Conservation (phyloP, 2,888 invertebrate genomes). For the Pseudoips prasinana region DNA sequence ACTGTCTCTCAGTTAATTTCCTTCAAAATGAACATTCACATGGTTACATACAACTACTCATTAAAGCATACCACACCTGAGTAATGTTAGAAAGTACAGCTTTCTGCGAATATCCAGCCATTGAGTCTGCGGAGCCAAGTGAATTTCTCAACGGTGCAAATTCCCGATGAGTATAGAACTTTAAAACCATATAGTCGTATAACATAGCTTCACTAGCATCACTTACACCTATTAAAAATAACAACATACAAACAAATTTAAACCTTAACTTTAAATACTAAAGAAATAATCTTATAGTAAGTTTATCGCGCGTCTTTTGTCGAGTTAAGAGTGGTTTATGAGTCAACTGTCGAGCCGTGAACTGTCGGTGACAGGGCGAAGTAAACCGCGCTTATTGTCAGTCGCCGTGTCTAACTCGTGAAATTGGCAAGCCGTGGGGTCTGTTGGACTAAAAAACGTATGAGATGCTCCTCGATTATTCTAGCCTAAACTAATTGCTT, state of each 20-base stretch:
- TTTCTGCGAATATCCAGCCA: constrained; percentile 55
- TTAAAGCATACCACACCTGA: constrained; percentile 37
- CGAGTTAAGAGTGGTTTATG: constrained; percentile 60
- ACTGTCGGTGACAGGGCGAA: constrained; percentile 60
- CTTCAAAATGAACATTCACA: constrained; percentile 5
- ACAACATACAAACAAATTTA: constrained; percentile 30
- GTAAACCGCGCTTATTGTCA: constrained; percentile 73
- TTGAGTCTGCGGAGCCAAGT: constrained; percentile 51
- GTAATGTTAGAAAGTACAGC: constrained; percentile 58
- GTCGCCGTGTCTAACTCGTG: constrained; percentile 75
- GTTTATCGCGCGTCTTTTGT: constrained; percentile 37
- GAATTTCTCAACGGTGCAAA: constrained; percentile 54
- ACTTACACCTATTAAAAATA: constrained; percentile 25
- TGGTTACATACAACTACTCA: constrained; percentile 35
- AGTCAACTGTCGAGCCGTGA: constrained; percentile 60
- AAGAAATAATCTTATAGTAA: constrained; percentile 30
- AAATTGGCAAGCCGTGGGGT: constrained; percentile 72
- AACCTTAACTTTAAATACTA: constrained; percentile 33
- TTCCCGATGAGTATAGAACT: constrained; percentile 51
- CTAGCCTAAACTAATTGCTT: too few relatives aligned
- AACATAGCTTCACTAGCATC: constrained; percentile 42
- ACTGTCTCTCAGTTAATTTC: background rate
- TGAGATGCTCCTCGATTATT: constrained; percentile 23
- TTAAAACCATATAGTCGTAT: too few relatives aligned
- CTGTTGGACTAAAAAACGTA: constrained; percentile 34